Percentiles rank a stretch among this genome's conserved stretches.
Evolutionary conservation across 2,797 vertebrate species (phyloP).

Genomic region (Betta splendens): DNA sequence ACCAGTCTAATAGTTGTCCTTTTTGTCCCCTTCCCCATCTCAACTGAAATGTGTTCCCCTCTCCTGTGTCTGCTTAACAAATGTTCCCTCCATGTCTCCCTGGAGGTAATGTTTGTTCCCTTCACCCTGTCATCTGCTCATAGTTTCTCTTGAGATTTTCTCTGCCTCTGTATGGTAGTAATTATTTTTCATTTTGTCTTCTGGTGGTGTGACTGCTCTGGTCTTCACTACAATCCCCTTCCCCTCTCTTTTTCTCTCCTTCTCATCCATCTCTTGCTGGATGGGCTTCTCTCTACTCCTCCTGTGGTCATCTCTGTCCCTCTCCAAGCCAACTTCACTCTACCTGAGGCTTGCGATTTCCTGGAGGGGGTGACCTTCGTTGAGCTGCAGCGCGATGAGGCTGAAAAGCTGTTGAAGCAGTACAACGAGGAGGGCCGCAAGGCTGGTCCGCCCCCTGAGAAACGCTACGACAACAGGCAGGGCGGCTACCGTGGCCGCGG

Average conservation of each 20-base stretch:
- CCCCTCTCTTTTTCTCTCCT: constrained; percentile 41
- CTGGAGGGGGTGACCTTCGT: constrained; percentile 86
- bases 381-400: constrained; percentile 87
- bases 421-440: constrained; percentile 93
- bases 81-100: constrained; percentile 73
- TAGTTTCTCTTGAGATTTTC: constrained; percentile 59
- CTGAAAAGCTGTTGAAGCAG: constrained; percentile 85
- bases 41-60: constrained; percentile 60
- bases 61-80: constrained; percentile 71
- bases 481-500: constrained; percentile 83
- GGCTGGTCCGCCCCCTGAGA: constrained; percentile 89
- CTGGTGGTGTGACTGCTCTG: constrained; percentile 76
- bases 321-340: constrained; percentile 88
- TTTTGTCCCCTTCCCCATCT: constrained; percentile 55
- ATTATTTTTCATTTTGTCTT: constrained; percentile 79
- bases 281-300: constrained; percentile 55
- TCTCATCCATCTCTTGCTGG: constrained; percentile 59
- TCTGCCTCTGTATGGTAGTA: constrained; percentile 62
- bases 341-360: constrained; percentile 91
- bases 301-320: constrained; percentile 51
- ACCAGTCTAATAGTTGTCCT: constrained; percentile 65
- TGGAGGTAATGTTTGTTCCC: constrained; percentile 77
- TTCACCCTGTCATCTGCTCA: constrained; percentile 66
- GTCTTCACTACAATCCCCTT: constrained; percentile 77
- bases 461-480: constrained; percentile 87